Evolutionary conservation across 1,140 invertebrate genomes (phyloP).

Genomic region (Drosophila sp.): DNA sequence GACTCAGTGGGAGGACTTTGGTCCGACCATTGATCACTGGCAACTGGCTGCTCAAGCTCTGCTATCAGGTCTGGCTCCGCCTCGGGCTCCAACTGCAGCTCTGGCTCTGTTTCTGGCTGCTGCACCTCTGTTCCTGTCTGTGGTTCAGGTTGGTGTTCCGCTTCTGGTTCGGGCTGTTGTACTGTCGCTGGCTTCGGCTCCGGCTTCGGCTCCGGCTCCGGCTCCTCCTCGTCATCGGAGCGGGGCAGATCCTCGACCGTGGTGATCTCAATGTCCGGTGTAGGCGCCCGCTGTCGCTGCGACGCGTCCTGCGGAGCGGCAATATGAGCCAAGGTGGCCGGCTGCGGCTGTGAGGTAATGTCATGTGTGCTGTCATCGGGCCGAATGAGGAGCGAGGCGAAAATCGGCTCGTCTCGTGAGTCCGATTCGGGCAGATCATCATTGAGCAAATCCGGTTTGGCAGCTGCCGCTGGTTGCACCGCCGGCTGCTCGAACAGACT

Average conservation of each 20-base stretch:
- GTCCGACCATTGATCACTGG: slow-evolving; percentile 54
- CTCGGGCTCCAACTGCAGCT: slow-evolving; percentile 4
- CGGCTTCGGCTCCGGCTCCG: slow-evolving; percentile 50
- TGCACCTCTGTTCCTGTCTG: neutral
- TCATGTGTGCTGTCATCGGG: slow-evolving; percentile 82
- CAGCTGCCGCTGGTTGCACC: slow-evolving; percentile 58
- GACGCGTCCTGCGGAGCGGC: slow-evolving; percentile 50
- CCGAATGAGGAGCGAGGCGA: slow-evolving; percentile 71
- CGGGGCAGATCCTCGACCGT: slow-evolving; percentile 81
- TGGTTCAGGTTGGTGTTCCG: neutral
- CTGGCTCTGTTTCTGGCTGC: slow-evolving; percentile 15
- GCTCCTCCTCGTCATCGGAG: slow-evolving; percentile 83
- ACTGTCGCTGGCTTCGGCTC: slow-evolving; percentile 47
- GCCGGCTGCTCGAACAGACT: slow-evolving; percentile 87
- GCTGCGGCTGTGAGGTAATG: slow-evolving; percentile 76
- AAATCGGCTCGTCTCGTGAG: slow-evolving; percentile 64
- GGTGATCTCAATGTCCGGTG: slow-evolving; percentile 82
- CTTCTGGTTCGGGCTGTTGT: slow-evolving; percentile 12
- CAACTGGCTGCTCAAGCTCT: slow-evolving; percentile 10
- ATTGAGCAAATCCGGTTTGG: slow-evolving; percentile 85
- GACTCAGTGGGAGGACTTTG: slow-evolving; percentile 74
- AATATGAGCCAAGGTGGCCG: slow-evolving; percentile 59
- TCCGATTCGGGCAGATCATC: slow-evolving; percentile 85
- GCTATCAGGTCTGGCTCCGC: slow-evolving; percentile 12
- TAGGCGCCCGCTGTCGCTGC: slow-evolving; percentile 69